Evolutionary conservation across 2,797 vertebrate genomes (phyloP), one percentile per base, ranked within the genome.

Genomic region (Gymnoscopelus braueri): DNA sequence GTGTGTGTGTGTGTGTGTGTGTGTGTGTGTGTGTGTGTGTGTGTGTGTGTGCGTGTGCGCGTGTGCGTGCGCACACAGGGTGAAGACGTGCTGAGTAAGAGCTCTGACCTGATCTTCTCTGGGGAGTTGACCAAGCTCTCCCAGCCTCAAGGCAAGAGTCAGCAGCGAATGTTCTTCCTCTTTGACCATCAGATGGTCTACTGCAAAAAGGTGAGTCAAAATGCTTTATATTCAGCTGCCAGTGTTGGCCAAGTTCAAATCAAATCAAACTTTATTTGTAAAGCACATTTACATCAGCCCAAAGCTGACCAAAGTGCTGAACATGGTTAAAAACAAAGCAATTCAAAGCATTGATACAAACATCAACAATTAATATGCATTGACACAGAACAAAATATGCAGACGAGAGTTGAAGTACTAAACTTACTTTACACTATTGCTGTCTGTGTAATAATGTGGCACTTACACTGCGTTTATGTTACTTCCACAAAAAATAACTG

Each of bases 121-220:
- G 97, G 97, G 60, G 97, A 99, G 90, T 80, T 99, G 85, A 95
- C 94, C 52, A 96, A 96, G 70, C 91, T 98, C 60, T 96, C 96
- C 29, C 95, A 95, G 80, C 96, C 96, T 74, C 96, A 98, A 88
- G 94, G 93, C 81, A 98, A 95, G 91, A 95, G 95, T 85, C 96
- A 99, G 60, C 96, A 98, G 86, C 93, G 97, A 82, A 97, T 98
- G 94, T 98, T 98, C 83, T 99, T 98, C 83, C 95, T 98, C 60
- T 98, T 98, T 0, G 97, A 99, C 80, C 97, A 98, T 85, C 97
- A 98, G 91, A 94, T 99, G 83, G 95, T 99, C 53, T 99, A 94
- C 92, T 98, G 97, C 88, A 99, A 98, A 88, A 99, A 99, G 96
- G 97, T 98, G 67, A 77, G 84, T 7, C 26, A 10, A 49, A 51